Conservation (phyloP, 2,797 vertebrate genomes). For the Silurus lanzhouensis region DNA sequence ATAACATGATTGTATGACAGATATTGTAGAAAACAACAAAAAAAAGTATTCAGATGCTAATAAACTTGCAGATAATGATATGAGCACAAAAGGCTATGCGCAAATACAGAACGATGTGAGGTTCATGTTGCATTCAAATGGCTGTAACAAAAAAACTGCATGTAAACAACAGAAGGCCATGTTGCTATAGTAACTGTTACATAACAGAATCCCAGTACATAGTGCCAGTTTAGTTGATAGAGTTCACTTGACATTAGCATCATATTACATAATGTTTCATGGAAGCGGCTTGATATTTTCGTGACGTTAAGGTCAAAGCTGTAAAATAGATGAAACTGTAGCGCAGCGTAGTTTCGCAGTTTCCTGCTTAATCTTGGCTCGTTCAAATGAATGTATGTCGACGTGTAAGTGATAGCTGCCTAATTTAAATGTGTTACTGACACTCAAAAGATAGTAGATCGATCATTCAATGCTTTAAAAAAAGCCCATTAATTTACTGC, state of each 20-base stretch:
- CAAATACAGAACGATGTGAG: neutral
- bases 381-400: neutral
- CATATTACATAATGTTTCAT: neutral
- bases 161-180: slow-evolving; percentile 21
- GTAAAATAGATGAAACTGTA: neutral
- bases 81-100: neutral
- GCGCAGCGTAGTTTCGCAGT: neutral
- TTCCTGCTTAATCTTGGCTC: neutral
- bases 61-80: neutral
- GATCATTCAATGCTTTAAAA: neutral
- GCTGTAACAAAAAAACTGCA: neutral
- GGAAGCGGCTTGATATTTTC: slow-evolving; percentile 3
- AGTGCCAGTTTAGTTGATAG: neutral
- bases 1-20: neutral
- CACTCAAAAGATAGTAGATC: neutral
- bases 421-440: neutral
- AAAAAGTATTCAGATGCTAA: neutral
- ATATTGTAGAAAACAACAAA: neutral
- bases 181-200: slow-evolving; percentile 18
- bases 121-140: neutral
- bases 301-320: neutral
- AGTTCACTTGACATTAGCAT: slow-evolving; percentile 19
- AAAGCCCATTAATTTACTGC: neutral
- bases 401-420: neutral
- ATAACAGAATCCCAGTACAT: slow-evolving; percentile 1